phyloP scores from a whole-genome alignment of 2,113 vertebrate species.

The Bos javanicus region DNA sequence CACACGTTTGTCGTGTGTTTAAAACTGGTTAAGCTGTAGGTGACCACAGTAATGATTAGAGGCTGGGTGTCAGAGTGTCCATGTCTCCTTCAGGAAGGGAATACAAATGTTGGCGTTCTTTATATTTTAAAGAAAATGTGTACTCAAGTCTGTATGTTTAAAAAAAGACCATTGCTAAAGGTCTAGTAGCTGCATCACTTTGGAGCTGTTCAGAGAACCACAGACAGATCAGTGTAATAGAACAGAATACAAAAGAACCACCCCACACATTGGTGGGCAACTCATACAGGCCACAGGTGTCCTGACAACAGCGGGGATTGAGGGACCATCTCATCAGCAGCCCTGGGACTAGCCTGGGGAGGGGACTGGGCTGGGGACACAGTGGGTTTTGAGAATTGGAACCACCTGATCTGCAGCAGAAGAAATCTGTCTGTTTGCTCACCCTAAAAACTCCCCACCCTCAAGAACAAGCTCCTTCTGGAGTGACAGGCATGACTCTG shows the following conservation, averaged over 20 bases:
- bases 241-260: not conserved
- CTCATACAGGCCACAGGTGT: accelerated
- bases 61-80: not conserved
- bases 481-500: not conserved
- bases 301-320: accelerated
- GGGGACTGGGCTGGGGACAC: not conserved
- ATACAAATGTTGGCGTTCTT: not conserved
- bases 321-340: too few relatives aligned
- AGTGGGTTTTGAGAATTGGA: not conserved
- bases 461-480: not conserved
- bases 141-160: not conserved
- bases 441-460: not conserved
- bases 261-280: accelerated
- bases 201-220: not conserved
- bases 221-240: too few relatives aligned
- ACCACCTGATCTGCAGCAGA: not conserved
- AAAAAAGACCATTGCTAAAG: not conserved
- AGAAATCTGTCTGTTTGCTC: not conserved
- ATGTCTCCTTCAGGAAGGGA: not conserved
- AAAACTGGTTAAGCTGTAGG: not conserved
- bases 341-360: not conserved
- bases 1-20: not conserved
- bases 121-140: not conserved
- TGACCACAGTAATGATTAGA: not conserved
- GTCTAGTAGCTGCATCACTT: not conserved